phyloP scores from a whole-genome alignment of 2,888 invertebrate species.

The Cremastobaeus sp. region DNA sequence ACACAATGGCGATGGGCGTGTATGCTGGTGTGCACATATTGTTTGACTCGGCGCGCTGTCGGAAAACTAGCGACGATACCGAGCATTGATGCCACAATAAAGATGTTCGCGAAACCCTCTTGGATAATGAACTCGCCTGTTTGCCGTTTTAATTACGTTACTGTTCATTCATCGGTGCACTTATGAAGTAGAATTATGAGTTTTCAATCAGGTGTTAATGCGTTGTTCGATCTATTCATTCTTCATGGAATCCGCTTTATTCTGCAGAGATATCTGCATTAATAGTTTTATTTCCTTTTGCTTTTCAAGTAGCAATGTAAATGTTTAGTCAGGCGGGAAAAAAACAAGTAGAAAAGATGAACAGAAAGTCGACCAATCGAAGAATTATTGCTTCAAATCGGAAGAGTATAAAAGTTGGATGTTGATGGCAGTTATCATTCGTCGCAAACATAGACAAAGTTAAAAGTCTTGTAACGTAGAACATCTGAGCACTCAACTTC shows the following conservation, averaged over 20 bases:
- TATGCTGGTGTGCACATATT: conserved; percentile 63
- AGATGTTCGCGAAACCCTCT: conserved; percentile 9
- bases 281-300: too few relatives aligned
- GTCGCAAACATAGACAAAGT: too few relatives aligned
- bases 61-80: conserved; percentile 58
- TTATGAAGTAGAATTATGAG: not conserved
- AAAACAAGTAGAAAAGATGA: too few relatives aligned
- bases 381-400: too few relatives aligned
- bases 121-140: conserved; percentile 14
- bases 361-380: too few relatives aligned
- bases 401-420: too few relatives aligned
- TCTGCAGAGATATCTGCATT: too few relatives aligned
- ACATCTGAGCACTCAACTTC: too few relatives aligned
- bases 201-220: conserved; percentile 8
- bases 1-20: conserved; percentile 64
- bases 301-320: too few relatives aligned
- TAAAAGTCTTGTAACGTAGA: too few relatives aligned
- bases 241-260: not conserved
- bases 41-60: conserved; percentile 68
- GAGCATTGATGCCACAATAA: conserved; percentile 33
- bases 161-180: conserved; percentile 11
- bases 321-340: too few relatives aligned
- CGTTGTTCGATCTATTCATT: not conserved
- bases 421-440: too few relatives aligned
- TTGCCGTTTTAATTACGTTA: conserved; percentile 27